Base-by-base conservation (phyloP, 2,113 vertebrate genomes). In the Phoenicopterus ruber region DNA sequence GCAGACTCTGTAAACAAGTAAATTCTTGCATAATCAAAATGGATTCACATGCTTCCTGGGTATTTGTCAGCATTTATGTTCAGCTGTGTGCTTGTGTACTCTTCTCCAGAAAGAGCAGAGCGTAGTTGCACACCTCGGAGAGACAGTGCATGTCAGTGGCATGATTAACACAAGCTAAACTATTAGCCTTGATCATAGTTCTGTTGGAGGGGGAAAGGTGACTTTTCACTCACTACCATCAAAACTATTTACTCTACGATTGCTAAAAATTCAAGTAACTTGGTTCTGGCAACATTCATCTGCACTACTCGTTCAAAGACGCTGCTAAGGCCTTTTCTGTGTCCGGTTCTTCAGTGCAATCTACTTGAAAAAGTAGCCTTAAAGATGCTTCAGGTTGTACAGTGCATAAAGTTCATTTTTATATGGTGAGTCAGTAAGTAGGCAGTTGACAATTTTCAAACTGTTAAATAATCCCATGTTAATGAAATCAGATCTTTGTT, bases 391-490 rank as follows among this genome's bases (percentile, higher is more conserved):
- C 50, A 57, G 7, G 7, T 2, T 19, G 72, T 44, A 44, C 58
- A 29, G 59, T 44, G 38, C 47, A 38, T 47, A 28, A 72, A 62
- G 46, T 54, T 76, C 6, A 29, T 6, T 47, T 90, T 87, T 84
- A 74, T 47, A 63, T 4, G 26, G 44, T 16, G 89, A 96, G 84
- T 79, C 93, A 96, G 92, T 67, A 96, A 97, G 92, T 91, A 97
- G 88, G 95, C 96, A 94, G 94, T 57, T 95, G 84, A 97, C 94
- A 95, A 85, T 92, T 88, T 96, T 80, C 72, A 95, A 88, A 94
- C 88, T 80, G 69, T 88, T 94, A 90, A 96, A 90, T 91, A 96
- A 95, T 85, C 94, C 95, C 82, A 74, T 88, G 63, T 94, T 94
- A 95, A 88, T 81, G 92, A 93, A 89, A 59, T 80, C 82, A 91